These are phyloP conservation scores for Plagodis pulveraria DNA, from an alignment of 2,888 invertebrate species.

Conservation along the genomic window DNA sequence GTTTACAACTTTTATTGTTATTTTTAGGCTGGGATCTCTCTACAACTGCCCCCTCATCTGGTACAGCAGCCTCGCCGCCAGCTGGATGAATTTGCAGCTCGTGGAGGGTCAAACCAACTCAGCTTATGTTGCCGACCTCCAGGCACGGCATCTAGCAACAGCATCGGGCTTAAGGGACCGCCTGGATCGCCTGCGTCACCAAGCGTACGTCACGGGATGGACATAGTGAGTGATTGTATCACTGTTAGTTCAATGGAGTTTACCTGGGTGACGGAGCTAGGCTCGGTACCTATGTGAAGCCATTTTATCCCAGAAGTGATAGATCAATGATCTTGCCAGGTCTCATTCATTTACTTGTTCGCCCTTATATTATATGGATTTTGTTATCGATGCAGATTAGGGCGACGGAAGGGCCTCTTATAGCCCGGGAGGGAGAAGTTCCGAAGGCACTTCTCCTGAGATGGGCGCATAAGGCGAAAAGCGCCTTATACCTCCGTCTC, in stretches of 20 bases:
- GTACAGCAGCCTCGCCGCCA: slow-evolving; percentile 55
- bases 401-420: no score
- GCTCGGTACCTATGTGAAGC: background rate
- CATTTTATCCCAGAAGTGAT: background rate
- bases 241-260: no score
- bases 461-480: no score
- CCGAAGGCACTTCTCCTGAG: no score
- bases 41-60: slow-evolving; percentile 62
- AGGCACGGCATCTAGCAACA: slow-evolving; percentile 32
- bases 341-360: background rate
- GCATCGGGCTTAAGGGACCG: slow-evolving; percentile 41
- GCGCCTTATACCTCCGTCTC: no score
- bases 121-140: slow-evolving; percentile 44
- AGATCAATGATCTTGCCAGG: background rate
- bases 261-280: no score
- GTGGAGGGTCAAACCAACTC: slow-evolving; percentile 55
- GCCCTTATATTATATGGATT: no score
- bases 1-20: background rate
- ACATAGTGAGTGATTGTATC: slow-evolving; percentile 48
- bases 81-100: slow-evolving; percentile 53
- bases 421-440: no score
- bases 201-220: slow-evolving; percentile 49
- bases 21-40: slow-evolving; percentile 51
- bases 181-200: slow-evolving; percentile 46
- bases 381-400: no score